These are phyloP conservation scores for Sus cebifrons DNA, from an alignment of 2,797 vertebrate genomes.

Conservation along the genomic window DNA sequence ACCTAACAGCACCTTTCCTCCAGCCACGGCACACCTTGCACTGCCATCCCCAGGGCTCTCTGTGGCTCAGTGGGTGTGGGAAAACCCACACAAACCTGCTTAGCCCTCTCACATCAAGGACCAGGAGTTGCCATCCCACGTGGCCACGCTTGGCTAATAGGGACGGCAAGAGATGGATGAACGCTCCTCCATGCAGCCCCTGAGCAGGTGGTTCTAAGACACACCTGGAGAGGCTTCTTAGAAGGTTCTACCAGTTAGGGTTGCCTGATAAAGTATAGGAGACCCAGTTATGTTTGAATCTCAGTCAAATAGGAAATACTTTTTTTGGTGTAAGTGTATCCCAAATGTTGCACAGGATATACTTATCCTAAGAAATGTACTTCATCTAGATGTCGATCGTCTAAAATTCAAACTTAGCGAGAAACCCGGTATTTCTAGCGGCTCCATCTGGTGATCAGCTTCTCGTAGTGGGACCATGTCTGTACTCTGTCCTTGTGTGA, in stretches of 20 bases:
- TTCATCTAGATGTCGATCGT: background rate
- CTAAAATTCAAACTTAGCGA: background rate
- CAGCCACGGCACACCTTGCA: too few species aligned
- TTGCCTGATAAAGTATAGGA: background rate
- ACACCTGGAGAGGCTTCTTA: fast-evolving
- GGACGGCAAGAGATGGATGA: background rate
- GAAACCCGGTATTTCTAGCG: background rate
- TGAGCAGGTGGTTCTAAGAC: background rate
- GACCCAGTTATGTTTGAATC: background rate
- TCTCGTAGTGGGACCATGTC: fast-evolving
- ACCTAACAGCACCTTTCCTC: background rate
- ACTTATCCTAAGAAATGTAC: background rate
- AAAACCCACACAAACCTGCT: background rate
- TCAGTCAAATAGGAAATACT: background rate
- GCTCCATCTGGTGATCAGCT: background rate
- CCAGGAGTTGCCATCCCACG: fast-evolving
- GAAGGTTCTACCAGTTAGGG: background rate
- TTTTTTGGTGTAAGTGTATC: background rate
- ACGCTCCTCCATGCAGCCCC: background rate
- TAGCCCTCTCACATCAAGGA: fast-evolving
- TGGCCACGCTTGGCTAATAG: background rate
- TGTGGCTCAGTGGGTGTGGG: background rate
- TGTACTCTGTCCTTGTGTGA: fast-evolving
- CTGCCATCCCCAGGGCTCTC: background rate
- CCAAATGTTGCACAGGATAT: background rate